Conservation (phyloP, 2,888 invertebrate genomes). For the Metalampra italica region DNA sequence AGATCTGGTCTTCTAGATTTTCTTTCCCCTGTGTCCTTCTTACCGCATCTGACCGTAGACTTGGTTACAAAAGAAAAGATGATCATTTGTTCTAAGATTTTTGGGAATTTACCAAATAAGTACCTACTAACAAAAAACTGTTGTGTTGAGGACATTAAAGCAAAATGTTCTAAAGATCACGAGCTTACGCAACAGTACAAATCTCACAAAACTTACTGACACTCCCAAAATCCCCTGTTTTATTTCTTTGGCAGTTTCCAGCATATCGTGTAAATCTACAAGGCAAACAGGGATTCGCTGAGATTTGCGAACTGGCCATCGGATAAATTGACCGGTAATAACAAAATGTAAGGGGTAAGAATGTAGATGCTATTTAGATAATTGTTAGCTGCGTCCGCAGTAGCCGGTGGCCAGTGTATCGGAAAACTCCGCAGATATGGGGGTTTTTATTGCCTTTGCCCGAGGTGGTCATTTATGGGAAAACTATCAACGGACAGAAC, state of each 20-base stretch:
- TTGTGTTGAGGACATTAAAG: not conserved
- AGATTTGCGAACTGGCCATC: slow-evolving; percentile 66
- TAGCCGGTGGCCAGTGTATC: slow-evolving; percentile 61
- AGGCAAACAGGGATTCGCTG: slow-evolving; percentile 66
- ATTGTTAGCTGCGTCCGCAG: slow-evolving; percentile 72
- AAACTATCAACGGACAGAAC: slow-evolving; percentile 61
- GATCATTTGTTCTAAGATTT: too few relatives aligned
- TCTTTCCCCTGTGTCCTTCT: too few relatives aligned
- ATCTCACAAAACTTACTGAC: slow-evolving; percentile 14
- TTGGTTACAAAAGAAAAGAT: too few relatives aligned
- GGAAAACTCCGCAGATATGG: slow-evolving; percentile 67
- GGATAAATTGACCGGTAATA: slow-evolving; percentile 79
- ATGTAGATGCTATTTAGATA: slow-evolving; percentile 80
- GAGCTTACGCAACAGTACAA: slow-evolving; percentile 8
- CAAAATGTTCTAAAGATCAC: not conserved
- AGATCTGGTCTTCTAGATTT: too few relatives aligned
- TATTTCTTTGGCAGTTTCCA: slow-evolving; percentile 51
- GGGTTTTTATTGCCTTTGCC: slow-evolving; percentile 63
- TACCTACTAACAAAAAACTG: too few relatives aligned
- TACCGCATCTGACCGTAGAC: too few relatives aligned
- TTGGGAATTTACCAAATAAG: too few relatives aligned
- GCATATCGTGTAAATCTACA: slow-evolving; percentile 62
- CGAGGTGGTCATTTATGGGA: slow-evolving; percentile 72
- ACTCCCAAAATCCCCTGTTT: slow-evolving; percentile 49
- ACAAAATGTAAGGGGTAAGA: slow-evolving; percentile 79